Evolutionary conservation across 2,888 invertebrate genomes (phyloP).

Genomic region (Tipula vernalis): DNA sequence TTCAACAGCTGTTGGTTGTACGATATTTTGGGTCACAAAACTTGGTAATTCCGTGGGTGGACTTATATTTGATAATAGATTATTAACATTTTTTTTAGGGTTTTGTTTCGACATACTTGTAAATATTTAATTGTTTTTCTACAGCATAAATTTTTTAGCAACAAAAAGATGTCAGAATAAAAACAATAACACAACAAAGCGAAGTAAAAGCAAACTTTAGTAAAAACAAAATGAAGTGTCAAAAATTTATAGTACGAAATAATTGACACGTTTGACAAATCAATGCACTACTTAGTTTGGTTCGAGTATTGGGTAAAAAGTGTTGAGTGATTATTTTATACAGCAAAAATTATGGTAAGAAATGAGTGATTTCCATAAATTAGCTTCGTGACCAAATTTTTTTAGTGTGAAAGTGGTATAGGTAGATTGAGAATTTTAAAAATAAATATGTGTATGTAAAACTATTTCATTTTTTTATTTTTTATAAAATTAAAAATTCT

Average conservation of each 20-base stretch:
- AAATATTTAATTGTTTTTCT: neutral
- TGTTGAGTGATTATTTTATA: neutral
- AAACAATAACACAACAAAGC: neutral
- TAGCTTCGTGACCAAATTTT: no score
- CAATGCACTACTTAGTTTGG: neutral
- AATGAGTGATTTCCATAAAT: no score
- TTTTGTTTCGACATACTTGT: neutral
- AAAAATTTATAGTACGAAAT: neutral
- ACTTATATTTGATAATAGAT: slow-evolving; percentile 6
- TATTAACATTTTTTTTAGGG: neutral
- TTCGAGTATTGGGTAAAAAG: neutral
- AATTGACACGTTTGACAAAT: neutral
- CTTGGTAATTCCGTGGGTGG: slow-evolving; percentile 13
- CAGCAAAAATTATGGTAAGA: neutral
- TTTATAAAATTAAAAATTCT: no score
- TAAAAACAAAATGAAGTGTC: neutral
- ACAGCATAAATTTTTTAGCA: neutral
- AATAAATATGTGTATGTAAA: no score
- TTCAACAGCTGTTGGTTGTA: neutral
- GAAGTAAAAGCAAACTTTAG: neutral
- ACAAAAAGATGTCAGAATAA: neutral
- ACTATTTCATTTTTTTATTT: no score
- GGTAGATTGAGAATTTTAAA: no score
- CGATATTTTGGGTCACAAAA: slow-evolving; percentile 9
- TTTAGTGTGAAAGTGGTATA: no score